These are phyloP conservation scores for Camelus dromedarius DNA, from an alignment of 2,113 vertebrate species.

Conservation along the genomic window DNA sequence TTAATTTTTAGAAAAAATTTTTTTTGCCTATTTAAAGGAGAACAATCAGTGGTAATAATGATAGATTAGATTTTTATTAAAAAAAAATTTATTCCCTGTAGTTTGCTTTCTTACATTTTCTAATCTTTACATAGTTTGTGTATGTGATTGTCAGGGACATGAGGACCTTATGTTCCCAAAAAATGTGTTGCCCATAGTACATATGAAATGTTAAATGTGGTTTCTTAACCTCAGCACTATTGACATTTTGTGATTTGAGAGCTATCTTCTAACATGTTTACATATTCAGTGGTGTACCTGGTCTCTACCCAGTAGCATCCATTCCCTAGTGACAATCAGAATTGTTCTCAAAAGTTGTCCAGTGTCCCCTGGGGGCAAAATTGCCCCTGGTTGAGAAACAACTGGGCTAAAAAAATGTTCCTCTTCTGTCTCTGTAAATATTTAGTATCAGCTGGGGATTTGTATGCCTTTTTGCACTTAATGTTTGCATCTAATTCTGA, in stretches of 20 bases:
- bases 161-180: neutral
- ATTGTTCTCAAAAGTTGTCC: neutral
- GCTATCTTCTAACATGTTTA: neutral
- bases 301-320: neutral
- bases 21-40: constrained; percentile 12
- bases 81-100: neutral
- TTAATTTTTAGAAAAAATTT: neutral
- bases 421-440: neutral
- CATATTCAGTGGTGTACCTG: neutral
- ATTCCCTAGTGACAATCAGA: neutral
- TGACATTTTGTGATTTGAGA: neutral
- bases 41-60: neutral
- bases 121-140: neutral
- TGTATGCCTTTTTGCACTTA: neutral
- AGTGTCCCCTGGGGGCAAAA: neutral
- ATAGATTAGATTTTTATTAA: neutral
- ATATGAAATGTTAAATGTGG: neutral
- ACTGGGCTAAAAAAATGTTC: neutral
- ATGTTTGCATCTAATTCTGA: constrained; percentile 9
- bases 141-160: neutral
- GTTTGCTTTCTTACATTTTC: neutral
- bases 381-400: neutral
- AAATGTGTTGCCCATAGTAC: neutral
- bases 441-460: neutral
- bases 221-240: neutral